Conservation (phyloP, 2,113 vertebrate species). For the Antechinus flavipes region DNA sequence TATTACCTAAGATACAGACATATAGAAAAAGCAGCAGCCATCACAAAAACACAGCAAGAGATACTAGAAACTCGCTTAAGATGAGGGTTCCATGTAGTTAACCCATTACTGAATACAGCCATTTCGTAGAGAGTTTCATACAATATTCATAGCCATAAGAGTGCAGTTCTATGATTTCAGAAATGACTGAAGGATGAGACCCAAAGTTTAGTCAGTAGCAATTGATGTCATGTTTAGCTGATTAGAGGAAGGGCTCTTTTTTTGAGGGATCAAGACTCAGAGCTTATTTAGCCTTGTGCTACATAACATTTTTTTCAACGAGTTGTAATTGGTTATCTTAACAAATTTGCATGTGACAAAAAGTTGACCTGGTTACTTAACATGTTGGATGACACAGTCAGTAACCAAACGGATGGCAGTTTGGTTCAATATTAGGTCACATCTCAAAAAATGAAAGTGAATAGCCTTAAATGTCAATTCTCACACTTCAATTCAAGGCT, state of each 20-base stretch:
- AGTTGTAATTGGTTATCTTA: background rate
- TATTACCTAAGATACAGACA: background rate
- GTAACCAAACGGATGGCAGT: background rate
- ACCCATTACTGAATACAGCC: background rate
- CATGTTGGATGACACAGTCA: background rate
- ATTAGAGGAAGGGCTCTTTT: background rate
- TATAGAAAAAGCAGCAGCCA: background rate
- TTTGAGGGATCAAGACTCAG: background rate
- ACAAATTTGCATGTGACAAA: background rate
- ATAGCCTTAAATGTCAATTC: background rate
- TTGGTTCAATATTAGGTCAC: background rate
- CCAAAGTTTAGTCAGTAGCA: background rate
- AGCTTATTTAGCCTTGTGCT: background rate
- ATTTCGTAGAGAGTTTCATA: background rate
- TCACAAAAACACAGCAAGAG: background rate
- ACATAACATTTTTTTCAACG: background rate
- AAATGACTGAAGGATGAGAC: background rate
- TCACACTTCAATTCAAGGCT: background rate
- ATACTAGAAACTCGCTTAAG: background rate
- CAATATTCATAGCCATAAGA: background rate
- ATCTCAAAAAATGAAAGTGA: background rate
- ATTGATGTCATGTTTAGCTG: background rate
- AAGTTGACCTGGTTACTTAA: background rate
- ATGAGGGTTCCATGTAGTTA: background rate
- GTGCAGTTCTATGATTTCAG: background rate